Conservation (phyloP, 2,797 vertebrate genomes). For the Ctenosaura bakeri region DNA sequence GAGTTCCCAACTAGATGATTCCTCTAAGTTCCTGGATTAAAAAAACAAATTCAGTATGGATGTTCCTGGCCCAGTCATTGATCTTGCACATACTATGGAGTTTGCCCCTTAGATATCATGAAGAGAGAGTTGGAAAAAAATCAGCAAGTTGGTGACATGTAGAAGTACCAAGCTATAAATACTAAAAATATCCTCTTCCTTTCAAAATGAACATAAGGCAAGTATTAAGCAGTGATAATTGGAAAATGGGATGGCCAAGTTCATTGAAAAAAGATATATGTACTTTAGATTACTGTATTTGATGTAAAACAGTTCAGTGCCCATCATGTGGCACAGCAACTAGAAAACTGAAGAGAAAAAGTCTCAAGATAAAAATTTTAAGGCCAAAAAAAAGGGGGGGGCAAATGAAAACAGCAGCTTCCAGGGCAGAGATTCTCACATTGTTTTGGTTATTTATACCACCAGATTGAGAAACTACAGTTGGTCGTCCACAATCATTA, state of each 20-base stretch:
- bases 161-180: constrained; percentile 6
- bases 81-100: background rate
- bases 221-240: constrained; percentile 38
- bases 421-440: accelerated
- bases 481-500: too few relatives aligned
- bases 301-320: constrained; percentile 59
- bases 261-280: constrained; percentile 56
- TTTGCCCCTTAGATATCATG: background rate
- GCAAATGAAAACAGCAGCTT: constrained; percentile 33
- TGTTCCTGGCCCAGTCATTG: background rate
- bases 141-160: background rate
- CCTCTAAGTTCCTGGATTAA: background rate
- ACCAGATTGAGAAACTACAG: background rate
- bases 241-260: background rate
- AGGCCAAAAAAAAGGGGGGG: constrained; percentile 7
- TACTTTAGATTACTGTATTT: constrained; percentile 71
- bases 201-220: constrained; percentile 17
- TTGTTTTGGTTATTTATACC: background rate
- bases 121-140: background rate
- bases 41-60: background rate
- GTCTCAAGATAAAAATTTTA: constrained; percentile 64
- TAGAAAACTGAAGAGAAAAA: background rate
- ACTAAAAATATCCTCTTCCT: constrained; percentile 20
- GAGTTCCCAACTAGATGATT: background rate
- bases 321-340: constrained; percentile 55